Evolutionary conservation across 2,888 invertebrate genomes (phyloP), one percentile per base, ranked within the genome.

Genomic region (Bruchidius siliquastri): DNA sequence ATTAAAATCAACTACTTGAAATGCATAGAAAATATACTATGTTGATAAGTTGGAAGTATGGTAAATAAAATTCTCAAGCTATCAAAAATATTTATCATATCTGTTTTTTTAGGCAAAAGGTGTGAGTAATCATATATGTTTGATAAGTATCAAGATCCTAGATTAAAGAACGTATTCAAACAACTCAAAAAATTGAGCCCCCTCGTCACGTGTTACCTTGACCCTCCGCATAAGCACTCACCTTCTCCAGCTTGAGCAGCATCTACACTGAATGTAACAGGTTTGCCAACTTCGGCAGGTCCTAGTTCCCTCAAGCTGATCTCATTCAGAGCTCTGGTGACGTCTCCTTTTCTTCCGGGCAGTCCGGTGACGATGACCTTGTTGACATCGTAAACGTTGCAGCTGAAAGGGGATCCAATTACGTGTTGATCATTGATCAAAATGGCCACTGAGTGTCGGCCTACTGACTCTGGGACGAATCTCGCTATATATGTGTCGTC

Each of bases 191-290:
- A n/a, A n/a, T n/a, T n/a, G n/a, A n/a, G n/a, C n/a, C n/a, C n/a
- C n/a, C n/a, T n/a, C n/a, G n/a, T n/a, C n/a, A n/a, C n/a, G n/a
- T n/a, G n/a, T n/a, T n/a, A n/a, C n/a, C n/a, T n/a, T n/a, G n/a
- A n/a, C n/a, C n/a, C n/a, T n/a, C n/a, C n/a, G n/a, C n/a, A n/a
- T n/a, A 26, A 26, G 18, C 18, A 49, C 49, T 8, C 20, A 71
- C 71, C 98, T 85, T 97, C 96, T 0, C 98, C 98, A 0, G 98
- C 97, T 82, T 96, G 95, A 0, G 96, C 96, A 0, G 97, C 97
- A 87, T 98, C 97, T 66, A 98, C 97, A 79, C 95, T 95, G 85
- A 96, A 96, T 0, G 96, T 96, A 0, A 96, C 94, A 0, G 96
- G 94, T 81, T 95, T 93, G 3, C 95, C 95, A 13, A 96, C 90